A percentile compares a stretch with the other conserved stretches of the same genome.
These are phyloP conservation scores for Drosophila setosimentum DNA, from an alignment of 2,888 invertebrate genomes.

Conservation along the genomic window DNA sequence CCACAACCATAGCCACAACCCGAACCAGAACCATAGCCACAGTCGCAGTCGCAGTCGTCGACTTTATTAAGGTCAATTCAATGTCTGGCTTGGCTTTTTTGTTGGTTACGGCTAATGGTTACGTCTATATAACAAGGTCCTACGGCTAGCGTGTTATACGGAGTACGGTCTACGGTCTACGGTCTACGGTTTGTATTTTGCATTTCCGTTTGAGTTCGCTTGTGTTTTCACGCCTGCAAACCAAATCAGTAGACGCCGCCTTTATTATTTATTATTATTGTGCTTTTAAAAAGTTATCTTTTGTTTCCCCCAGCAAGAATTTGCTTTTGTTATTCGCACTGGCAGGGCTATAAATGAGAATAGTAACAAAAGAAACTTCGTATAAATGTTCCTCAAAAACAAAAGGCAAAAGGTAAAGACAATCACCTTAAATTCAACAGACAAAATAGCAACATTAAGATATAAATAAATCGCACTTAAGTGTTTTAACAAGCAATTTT, in stretches of 20 bases:
- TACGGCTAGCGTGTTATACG: slow-evolving; percentile 29
- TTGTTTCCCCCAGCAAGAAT: slow-evolving; percentile 13
- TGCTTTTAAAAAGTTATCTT: slow-evolving; percentile 54
- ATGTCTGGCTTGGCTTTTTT: slow-evolving; percentile 64
- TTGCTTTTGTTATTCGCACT: slow-evolving; percentile 28
- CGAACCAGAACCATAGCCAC: slow-evolving; percentile 17
- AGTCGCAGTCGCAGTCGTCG: slow-evolving; percentile 48
- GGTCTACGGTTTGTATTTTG: slow-evolving; percentile 48
- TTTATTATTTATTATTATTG: slow-evolving; percentile 67
- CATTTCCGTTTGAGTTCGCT: slow-evolving; percentile 48
- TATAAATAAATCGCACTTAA: slow-evolving; percentile 8
- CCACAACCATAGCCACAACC: slow-evolving; percentile 17
- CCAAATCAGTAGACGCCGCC: slow-evolving; percentile 30
- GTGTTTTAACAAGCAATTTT: slow-evolving; percentile 14
- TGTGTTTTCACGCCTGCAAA: slow-evolving; percentile 42
- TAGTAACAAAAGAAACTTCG: slow-evolving; percentile 14
- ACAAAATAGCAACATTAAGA: slow-evolving; percentile 14
- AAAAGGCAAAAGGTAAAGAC: slow-evolving; percentile 1
- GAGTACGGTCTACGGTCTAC: background rate
- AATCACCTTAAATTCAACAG: slow-evolving; percentile 38
- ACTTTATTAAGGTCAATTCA: slow-evolving; percentile 81
- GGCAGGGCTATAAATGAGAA: slow-evolving; percentile 13
- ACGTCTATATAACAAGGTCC: slow-evolving; percentile 51
- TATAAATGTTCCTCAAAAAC: background rate
- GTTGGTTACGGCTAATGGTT: slow-evolving; percentile 69